Base-by-base conservation (phyloP, 2,888 invertebrate genomes). In the Iselma pallidipennis region DNA sequence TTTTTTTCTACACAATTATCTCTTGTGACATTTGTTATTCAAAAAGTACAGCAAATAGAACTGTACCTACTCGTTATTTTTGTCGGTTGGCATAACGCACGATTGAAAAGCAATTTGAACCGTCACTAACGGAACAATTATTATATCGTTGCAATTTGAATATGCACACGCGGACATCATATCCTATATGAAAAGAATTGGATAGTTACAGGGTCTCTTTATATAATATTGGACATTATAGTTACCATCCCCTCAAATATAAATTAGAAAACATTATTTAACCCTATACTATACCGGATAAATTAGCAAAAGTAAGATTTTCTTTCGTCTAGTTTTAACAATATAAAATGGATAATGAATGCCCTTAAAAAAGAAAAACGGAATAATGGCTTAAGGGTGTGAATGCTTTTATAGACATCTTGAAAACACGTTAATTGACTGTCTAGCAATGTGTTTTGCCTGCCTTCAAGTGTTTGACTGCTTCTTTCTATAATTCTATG, bases 21-120 rank as follows among this genome's bases (percentile, higher is more conserved):
- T n/a, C n/a, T n/a, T n/a, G n/a, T n/a, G n/a, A n/a, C n/a, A n/a
- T n/a, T n/a, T n/a, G n/a, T n/a, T n/a, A n/a, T n/a, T n/a, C n/a
- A n/a, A n/a, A n/a, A n/a, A n/a, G n/a, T n/a, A n/a, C n/a, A n/a
- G n/a, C n/a, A n/a, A n/a, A n/a, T n/a, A n/a, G n/a, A n/a, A n/a
- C n/a, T n/a, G n/a, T n/a, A n/a, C n/a, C n/a, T n/a, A n/a, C n/a
- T n/a, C n/a, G n/a, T n/a, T n/a, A 2, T 37, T 14, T 28, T 7
- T 50, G 5, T 26, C n/a, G 4, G 12, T 21, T 6, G 50, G 66
- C 69, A 66, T 67, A 55, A 57, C 49, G 62, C 62, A 37, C 62
- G 62, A 66, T 66, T 49, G 55, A 63, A 67, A 61, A 65, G 70
- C 70, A 69, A 72, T 73, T 68, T 66, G 72, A 71, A 64, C 63